Conservation (phyloP, 2,797 vertebrate genomes). For the Propithecus perrieri region DNA sequence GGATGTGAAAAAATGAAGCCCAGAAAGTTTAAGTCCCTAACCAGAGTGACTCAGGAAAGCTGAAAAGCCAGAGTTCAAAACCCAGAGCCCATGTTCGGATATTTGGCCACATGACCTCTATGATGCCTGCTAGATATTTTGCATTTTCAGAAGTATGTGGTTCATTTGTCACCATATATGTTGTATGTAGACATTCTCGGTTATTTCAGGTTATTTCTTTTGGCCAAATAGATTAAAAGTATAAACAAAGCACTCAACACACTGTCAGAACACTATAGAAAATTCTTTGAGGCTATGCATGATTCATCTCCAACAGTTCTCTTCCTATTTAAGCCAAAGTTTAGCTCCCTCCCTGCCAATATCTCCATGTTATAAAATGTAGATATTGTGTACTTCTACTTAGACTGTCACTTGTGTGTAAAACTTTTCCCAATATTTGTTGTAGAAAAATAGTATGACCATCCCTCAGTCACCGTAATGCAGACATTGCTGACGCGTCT, state of each 20-base stretch:
- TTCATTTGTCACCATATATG: neutral
- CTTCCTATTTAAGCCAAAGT: neutral
- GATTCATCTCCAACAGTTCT: neutral
- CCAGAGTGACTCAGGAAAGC: neutral
- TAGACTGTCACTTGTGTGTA: neutral
- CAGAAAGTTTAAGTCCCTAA: neutral
- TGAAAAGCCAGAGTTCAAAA: neutral
- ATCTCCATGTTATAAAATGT: neutral
- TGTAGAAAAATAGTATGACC: neutral
- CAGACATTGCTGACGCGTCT: fast-evolving
- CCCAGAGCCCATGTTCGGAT: neutral
- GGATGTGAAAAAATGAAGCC: neutral
- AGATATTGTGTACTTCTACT: neutral
- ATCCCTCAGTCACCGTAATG: neutral
- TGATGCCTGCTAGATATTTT: neutral
- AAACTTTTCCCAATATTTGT: neutral
- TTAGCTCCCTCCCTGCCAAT: neutral
- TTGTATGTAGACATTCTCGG: neutral
- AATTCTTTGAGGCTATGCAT: neutral
- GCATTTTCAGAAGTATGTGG: fast-evolving
- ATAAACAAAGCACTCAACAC: neutral
- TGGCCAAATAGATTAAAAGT: neutral
- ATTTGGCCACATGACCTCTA: neutral
- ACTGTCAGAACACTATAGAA: neutral
- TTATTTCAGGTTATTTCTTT: conserved; percentile 1